Percentiles rank a stretch among this genome's conserved stretches.
These are phyloP conservation scores for Sparus aurata DNA, from an alignment of 2,797 vertebrate genomes.

Conservation along the genomic window DNA sequence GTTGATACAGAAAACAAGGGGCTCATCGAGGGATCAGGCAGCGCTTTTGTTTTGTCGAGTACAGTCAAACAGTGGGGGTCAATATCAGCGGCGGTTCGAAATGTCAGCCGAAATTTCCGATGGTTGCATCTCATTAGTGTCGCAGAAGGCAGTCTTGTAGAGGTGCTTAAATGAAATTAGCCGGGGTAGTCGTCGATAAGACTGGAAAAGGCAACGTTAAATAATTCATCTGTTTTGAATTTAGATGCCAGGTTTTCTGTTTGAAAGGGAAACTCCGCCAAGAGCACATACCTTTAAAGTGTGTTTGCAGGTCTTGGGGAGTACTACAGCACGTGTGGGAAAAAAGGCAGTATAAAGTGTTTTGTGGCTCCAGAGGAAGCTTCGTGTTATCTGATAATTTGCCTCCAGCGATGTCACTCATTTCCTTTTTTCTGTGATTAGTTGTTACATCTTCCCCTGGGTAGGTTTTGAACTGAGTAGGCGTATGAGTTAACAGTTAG, in stretches of 20 bases:
- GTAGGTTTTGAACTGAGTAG: too few species aligned
- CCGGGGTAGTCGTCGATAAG: background rate
- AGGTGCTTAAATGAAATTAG: conserved; percentile 11
- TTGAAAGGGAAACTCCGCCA: background rate
- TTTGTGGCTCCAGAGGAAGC: too few species aligned
- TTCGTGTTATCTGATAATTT: too few species aligned
- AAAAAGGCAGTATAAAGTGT: too few species aligned
- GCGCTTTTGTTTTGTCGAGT: conserved; percentile 24
- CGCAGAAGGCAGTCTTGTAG: conserved; percentile 3
- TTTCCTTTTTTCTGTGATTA: too few species aligned
- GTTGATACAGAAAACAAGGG: conserved; percentile 46
- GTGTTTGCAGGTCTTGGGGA: too few species aligned
- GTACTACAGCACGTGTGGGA: too few species aligned
- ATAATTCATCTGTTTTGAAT: background rate
- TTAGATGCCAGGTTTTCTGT: background rate
- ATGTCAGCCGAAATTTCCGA: conserved; percentile 38
- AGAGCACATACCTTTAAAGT: too few species aligned
- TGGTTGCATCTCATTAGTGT: conserved; percentile 48
- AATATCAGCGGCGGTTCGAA: conserved; percentile 28
- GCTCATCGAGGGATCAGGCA: conserved; percentile 3
- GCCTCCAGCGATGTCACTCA: too few species aligned
- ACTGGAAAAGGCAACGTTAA: background rate
- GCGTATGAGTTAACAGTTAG: too few species aligned
- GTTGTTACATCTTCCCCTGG: too few species aligned
- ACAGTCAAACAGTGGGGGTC: conserved; percentile 36